Base-by-base conservation (phyloP, 2,888 invertebrate genomes). In the Leptarthrus brevirostris region DNA sequence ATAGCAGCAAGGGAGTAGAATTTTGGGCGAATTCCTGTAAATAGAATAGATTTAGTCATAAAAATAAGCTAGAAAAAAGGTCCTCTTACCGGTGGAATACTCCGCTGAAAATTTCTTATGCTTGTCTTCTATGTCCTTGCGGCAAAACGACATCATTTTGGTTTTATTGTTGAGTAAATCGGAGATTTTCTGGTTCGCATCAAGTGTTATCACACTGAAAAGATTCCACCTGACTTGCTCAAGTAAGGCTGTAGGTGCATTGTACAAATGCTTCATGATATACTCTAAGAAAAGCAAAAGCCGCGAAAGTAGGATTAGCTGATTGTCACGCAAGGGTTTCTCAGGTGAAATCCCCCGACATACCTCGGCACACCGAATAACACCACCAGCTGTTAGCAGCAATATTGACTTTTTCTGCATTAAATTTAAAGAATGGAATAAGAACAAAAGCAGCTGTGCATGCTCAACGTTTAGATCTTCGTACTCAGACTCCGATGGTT, bases 351-450 rank as follows among this genome's bases (percentile, higher is more conserved):
- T 81, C 70, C 81, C 80, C 1, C 90, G 87, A 1, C 90, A 88
- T 2, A 90, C 89, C 82, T 90, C 91, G 6, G 90, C 89, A 79
- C 90, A 91, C 72, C 90, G 86, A 73, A 91, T 88, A 3, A 91
- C 89, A 3, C 90, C 93, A 76, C 93, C 92, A 1, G 94, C 92
- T 34, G 93, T 92, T 79, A 93, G 88, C 6, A 97, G 87, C 40
- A 98, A 87, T 1, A 98, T 94, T 1, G 94, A 93, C 84, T 98
- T 98, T 86, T 97, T 98, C 86, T 97, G 96, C 95, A 97, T 96
- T 76, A 98, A 87, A 80, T 96, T 96, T 75, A 98, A 86, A 0
- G 96, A 95, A 85, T 98, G 97, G 85, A 98, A 98, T 10, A 98
- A 87, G 83, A 97, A 97, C 6, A 98, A 88, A 76, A 98, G 86